Percentiles rank a stretch among this genome's conserved stretches.
Evolutionary conservation across 92 coral and sea anemone genomes (phyloP).

Genomic region (Bergia puertoricense): DNA sequence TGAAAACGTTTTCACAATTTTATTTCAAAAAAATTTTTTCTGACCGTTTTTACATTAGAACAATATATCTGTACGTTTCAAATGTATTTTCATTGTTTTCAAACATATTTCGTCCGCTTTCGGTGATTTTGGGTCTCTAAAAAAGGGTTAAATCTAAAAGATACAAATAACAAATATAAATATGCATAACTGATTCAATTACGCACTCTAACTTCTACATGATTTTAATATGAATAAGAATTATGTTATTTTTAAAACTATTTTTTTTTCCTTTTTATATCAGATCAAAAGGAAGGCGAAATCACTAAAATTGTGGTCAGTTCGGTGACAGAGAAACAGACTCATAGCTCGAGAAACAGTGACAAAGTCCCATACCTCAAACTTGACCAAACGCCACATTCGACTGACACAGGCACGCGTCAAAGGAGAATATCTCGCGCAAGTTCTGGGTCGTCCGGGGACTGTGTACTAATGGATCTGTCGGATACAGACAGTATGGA

Average conservation of each 20-base stretch:
- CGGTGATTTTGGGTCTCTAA: too few species aligned
- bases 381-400: neutral
- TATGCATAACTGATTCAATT: neutral
- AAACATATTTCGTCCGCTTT: too few species aligned
- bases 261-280: neutral
- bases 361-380: conserved; percentile 8
- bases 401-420: neutral
- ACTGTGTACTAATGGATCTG: conserved; percentile 72
- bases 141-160: too few species aligned
- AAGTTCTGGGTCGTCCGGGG: conserved; percentile 37
- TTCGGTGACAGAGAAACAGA: neutral
- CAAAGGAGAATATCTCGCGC: neutral
- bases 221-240: neutral
- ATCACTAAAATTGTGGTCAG: conserved; percentile 29
- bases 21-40: too few species aligned
- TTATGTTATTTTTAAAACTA: neutral
- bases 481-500: conserved; percentile 75
- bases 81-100: too few species aligned
- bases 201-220: neutral
- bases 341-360: neutral
- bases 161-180: too few species aligned
- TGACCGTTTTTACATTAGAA: too few species aligned
- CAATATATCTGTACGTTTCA: too few species aligned
- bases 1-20: too few species aligned
- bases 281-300: conserved; percentile 45